phyloP scores from a whole-genome alignment of 2,797 vertebrate species.

The Cuculus canorus region DNA sequence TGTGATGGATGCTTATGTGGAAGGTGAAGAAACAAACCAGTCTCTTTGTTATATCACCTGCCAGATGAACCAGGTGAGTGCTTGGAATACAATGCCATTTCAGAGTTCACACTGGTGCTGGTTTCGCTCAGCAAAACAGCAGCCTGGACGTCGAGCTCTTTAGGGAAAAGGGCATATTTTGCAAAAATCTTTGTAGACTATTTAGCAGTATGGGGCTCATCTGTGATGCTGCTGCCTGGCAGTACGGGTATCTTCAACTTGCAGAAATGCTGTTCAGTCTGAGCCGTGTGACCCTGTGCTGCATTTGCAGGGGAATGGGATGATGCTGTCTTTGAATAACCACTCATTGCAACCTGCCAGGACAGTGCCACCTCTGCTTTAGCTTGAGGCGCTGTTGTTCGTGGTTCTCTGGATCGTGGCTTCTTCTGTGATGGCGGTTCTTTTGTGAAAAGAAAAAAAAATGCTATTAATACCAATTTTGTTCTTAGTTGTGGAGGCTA shows the following conservation, averaged over 20 bases:
- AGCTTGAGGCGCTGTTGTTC: background rate
- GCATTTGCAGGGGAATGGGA: background rate
- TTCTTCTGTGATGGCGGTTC: background rate
- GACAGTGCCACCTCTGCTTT: background rate
- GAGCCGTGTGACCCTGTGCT: background rate
- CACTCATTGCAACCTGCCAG: background rate
- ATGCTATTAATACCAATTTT: background rate
- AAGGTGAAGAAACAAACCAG: slow-evolving; percentile 81
- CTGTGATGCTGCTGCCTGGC: background rate
- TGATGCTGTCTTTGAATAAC: background rate
- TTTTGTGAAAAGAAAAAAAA: slow-evolving; percentile 2
- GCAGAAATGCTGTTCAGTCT: background rate
- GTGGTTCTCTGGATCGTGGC: background rate
- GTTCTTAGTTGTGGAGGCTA: background rate
- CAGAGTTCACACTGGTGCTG: background rate
- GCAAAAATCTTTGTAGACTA: background rate
- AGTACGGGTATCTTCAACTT: background rate
- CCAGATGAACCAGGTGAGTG: slow-evolving; percentile 87
- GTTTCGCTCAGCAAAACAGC: background rate
- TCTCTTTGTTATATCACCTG: slow-evolving; percentile 88
- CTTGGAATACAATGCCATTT: background rate
- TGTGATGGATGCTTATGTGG: slow-evolving; percentile 87
- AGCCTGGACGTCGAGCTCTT: background rate
- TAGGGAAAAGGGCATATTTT: background rate
- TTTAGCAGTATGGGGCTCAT: background rate